Percentiles rank a stretch among this genome's conserved stretches.
Evolutionary conservation across 2,888 invertebrate species (phyloP).

Genomic region (Scaptomyza polygonia): DNA sequence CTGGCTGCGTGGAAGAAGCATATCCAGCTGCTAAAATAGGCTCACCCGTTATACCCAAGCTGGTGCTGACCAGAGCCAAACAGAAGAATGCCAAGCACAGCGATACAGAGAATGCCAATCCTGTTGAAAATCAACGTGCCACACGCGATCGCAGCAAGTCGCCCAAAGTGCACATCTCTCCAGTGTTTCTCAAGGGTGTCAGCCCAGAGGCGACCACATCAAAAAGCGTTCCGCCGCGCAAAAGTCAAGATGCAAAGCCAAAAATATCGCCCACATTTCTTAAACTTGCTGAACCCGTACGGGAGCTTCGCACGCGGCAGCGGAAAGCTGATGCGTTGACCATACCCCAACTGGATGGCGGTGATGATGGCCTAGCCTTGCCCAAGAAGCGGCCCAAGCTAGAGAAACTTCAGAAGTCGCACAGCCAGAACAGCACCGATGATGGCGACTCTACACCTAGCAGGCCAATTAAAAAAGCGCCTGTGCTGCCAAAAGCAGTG

Average conservation of each 20-base stretch:
- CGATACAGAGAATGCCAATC: slow-evolving; percentile 45
- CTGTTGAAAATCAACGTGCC: slow-evolving; percentile 18
- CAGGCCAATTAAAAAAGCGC: slow-evolving; percentile 72
- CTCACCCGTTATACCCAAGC: slow-evolving; percentile 68
- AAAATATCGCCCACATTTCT: slow-evolving; percentile 60
- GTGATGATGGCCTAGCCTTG: slow-evolving; percentile 82
- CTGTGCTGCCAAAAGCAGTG: slow-evolving; percentile 62
- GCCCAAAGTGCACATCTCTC: slow-evolving; percentile 75
- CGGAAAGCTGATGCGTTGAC: slow-evolving; percentile 45
- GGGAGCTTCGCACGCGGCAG: slow-evolving; percentile 67
- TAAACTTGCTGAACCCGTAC: slow-evolving; percentile 22
- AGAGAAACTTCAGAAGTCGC: slow-evolving; percentile 60
- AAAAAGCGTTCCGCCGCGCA: background rate
- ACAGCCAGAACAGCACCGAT: slow-evolving; percentile 57
- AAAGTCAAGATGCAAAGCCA: slow-evolving; percentile 10
- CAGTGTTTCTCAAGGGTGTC: slow-evolving; percentile 64
- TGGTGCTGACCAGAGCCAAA: slow-evolving; percentile 57
- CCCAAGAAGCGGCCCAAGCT: slow-evolving; percentile 56
- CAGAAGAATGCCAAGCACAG: slow-evolving; percentile 45
- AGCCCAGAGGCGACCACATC: slow-evolving; percentile 4
- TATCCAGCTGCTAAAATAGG: slow-evolving; percentile 53
- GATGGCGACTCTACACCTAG: slow-evolving; percentile 53
- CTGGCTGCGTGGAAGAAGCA: background rate
- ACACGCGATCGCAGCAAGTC: slow-evolving; percentile 73
- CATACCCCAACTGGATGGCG: slow-evolving; percentile 87